Conservation (phyloP, 2,888 invertebrate genomes). For the Nomada goodeniana region DNA sequence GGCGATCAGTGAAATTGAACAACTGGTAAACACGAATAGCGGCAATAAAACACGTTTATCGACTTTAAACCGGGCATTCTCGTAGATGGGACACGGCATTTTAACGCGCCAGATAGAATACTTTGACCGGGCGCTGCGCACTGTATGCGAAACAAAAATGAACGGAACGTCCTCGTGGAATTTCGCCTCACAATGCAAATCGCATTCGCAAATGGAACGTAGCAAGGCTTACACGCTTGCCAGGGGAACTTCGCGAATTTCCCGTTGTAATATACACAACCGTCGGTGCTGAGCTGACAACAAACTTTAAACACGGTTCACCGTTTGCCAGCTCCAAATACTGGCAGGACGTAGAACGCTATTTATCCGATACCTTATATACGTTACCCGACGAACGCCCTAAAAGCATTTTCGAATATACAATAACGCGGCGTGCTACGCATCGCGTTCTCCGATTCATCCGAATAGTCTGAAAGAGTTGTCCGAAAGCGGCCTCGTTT, state of each 20-base stretch:
- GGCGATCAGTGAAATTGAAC: background rate
- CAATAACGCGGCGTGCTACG: background rate
- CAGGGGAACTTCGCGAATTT: constrained; percentile 32
- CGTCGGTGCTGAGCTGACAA: constrained; percentile 6
- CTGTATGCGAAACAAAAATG: background rate
- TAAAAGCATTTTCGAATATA: background rate
- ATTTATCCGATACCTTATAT: background rate
- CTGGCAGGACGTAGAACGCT: background rate
- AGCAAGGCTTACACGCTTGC: constrained; percentile 18
- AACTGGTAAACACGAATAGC: background rate
- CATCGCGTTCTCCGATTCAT: constrained; percentile 34
- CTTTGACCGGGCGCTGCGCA: no score
- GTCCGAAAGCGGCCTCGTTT: constrained; percentile 29
- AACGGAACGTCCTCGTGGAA: background rate
- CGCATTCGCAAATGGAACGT: constrained; percentile 32
- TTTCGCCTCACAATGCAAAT: constrained; percentile 9
- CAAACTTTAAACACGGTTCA: constrained; percentile 33
- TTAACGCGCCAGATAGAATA: no score
- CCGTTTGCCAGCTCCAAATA: constrained; percentile 20
- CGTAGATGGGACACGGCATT: background rate
- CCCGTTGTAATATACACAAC: constrained; percentile 21
- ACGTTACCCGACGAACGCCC: background rate
- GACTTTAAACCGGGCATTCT: background rate
- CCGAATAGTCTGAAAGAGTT: constrained; percentile 33
- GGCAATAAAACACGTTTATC: background rate